These are phyloP conservation scores for Athalia circularis DNA, from an alignment of 2,888 invertebrate genomes.

Conservation along the genomic window DNA sequence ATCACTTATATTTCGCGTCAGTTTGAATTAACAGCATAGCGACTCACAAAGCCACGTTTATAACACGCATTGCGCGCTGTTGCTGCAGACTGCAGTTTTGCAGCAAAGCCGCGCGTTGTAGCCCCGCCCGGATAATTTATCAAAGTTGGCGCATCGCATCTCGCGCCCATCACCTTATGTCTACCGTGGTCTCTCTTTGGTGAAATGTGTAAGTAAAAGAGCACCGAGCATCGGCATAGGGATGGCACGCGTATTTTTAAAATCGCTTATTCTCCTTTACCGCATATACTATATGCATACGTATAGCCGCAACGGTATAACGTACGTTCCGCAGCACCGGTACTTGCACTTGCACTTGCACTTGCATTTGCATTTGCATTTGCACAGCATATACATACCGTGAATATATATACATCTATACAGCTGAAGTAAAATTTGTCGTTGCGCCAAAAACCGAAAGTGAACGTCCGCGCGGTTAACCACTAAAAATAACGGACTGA, in stretches of 20 bases:
- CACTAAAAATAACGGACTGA: constrained; percentile 64
- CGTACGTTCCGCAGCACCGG: background rate
- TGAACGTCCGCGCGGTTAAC: constrained; percentile 62
- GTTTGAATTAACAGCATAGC: constrained; percentile 40
- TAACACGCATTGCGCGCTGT: too few species aligned
- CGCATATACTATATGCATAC: too few species aligned
- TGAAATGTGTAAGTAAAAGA: too few species aligned
- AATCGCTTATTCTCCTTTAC: constrained; percentile 52
- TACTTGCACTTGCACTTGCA: background rate
- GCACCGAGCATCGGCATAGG: too few species aligned
- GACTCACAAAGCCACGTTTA: constrained; percentile 21
- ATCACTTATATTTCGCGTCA: constrained; percentile 45
- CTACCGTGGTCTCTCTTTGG: constrained; percentile 50
- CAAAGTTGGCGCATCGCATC: constrained; percentile 58
- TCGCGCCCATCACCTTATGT: constrained; percentile 59
- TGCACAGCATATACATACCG: too few species aligned
- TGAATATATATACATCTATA: background rate
- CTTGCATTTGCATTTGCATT: background rate
- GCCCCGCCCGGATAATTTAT: constrained; percentile 61
- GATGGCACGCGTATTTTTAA: constrained; percentile 64
- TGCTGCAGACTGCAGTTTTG: background rate
- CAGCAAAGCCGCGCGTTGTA: constrained; percentile 37
- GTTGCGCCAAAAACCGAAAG: constrained; percentile 70
- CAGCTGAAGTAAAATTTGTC: constrained; percentile 63
- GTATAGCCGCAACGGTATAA: background rate